Evolutionary conservation across 1,140 invertebrate species (phyloP).

Genomic region (Heliconius eleuchia): DNA sequence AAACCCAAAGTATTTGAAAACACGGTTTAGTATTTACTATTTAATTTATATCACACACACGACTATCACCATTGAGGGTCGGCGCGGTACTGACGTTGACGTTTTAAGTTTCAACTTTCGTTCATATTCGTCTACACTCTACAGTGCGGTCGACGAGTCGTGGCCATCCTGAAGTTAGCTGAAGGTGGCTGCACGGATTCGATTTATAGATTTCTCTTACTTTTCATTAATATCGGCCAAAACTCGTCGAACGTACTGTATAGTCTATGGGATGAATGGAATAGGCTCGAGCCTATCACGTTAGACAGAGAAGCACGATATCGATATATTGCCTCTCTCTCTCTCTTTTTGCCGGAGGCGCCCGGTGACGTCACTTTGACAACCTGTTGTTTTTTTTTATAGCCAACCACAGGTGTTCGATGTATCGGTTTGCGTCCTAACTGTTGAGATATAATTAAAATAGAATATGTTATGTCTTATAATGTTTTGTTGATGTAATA

Average conservation of each 20-base stretch:
- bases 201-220: no score
- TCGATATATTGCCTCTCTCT: slow-evolving; percentile 58
- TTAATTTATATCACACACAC: slow-evolving; percentile 25
- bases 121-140: slow-evolving; percentile 41
- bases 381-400: slow-evolving; percentile 55
- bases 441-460: neutral
- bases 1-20: slow-evolving; percentile 4
- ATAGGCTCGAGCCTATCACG: slow-evolving; percentile 35
- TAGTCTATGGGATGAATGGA: slow-evolving; percentile 52
- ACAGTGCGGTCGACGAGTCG: no score
- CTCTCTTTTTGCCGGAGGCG: slow-evolving; percentile 56
- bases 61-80: slow-evolving; percentile 52
- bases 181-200: no score
- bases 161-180: no score
- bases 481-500: neutral
- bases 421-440: neutral
- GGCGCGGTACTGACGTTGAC: slow-evolving; percentile 64
- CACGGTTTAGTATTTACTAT: slow-evolving; percentile 7
- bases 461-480: neutral
- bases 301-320: no score
- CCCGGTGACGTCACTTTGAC: slow-evolving; percentile 57
- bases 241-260: neutral
- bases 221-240: no score
- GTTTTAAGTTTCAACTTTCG: slow-evolving; percentile 28
- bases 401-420: slow-evolving; percentile 43